A percentile compares a stretch with the other conserved stretches of the same genome.
Evolutionary conservation across 2,113 vertebrate genomes (phyloP).

Genomic region (Paracanthobrama guichenoti): DNA sequence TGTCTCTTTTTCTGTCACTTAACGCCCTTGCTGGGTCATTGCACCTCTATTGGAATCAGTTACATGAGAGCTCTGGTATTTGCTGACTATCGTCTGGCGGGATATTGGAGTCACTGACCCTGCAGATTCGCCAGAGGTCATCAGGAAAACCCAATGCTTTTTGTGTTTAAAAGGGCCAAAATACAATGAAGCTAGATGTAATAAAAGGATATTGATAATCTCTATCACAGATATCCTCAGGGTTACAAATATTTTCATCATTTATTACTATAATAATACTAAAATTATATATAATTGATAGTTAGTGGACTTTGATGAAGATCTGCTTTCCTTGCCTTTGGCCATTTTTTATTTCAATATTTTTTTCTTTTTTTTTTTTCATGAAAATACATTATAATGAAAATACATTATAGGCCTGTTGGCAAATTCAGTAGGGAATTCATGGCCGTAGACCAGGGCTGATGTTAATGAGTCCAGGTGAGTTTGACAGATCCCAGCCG

Average conservation of each 20-base stretch:
- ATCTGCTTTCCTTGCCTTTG: neutral
- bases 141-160: constrained; percentile 40
- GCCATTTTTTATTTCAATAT: neutral
- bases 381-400: neutral
- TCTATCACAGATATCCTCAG: neutral
- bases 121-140: constrained; percentile 45
- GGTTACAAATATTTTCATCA: neutral
- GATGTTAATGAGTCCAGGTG: constrained; percentile 16
- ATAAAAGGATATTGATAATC: neutral
- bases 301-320: neutral
- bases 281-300: constrained; percentile 5
- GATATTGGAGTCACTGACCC: constrained; percentile 50
- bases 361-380: neutral
- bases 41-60: constrained; percentile 51
- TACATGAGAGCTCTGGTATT: constrained; percentile 57
- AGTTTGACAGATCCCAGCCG: constrained; percentile 14
- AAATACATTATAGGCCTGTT: neutral
- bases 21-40: constrained; percentile 51
- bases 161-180: neutral
- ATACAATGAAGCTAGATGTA: neutral
- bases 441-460: neutral
- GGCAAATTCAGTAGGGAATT: neutral
- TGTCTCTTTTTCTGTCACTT: constrained; percentile 41
- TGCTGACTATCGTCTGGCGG: constrained; percentile 54
- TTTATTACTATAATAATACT: neutral